Evolutionary conservation across 2,113 vertebrate species (phyloP).

Genomic region (Poecile atricapillus): DNA sequence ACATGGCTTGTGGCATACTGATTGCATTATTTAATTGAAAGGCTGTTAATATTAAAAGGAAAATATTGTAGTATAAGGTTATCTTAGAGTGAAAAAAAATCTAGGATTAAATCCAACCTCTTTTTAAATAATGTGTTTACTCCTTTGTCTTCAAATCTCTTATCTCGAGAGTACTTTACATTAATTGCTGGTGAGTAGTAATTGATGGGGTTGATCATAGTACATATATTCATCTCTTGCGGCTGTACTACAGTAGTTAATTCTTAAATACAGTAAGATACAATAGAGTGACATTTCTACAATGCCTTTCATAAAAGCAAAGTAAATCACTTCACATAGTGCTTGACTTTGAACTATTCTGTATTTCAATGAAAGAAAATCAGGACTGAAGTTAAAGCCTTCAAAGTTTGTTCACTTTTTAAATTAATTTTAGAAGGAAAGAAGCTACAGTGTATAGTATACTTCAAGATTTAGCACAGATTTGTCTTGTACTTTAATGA

Average conservation of each 20-base stretch:
- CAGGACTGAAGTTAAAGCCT: constrained; percentile 52
- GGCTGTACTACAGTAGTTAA: constrained; percentile 50
- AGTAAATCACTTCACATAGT: constrained; percentile 59
- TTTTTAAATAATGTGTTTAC: constrained; percentile 64
- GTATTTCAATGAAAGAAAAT: constrained; percentile 52
- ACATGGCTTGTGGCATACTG: constrained; percentile 71
- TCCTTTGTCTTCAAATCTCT: constrained; percentile 57
- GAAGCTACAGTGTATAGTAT: constrained; percentile 5
- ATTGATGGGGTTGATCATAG: constrained; percentile 56
- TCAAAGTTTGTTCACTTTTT: constrained; percentile 23
- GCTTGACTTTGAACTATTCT: constrained; percentile 65
- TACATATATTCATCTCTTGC: constrained; percentile 54
- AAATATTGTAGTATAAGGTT: constrained; percentile 66
- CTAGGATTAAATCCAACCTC: constrained; percentile 38
- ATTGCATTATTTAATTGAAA: constrained; percentile 78
- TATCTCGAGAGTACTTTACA: constrained; percentile 20
- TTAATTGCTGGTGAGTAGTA: constrained; percentile 56
- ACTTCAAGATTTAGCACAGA: constrained; percentile 61
- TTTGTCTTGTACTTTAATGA: constrained; percentile 49
- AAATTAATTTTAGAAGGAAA: constrained; percentile 12
- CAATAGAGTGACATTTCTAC: constrained; percentile 67
- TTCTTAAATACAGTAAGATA: constrained; percentile 65
- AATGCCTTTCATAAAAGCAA: constrained; percentile 65
- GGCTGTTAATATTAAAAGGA: constrained; percentile 65
- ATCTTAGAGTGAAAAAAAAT: constrained; percentile 34